Conservation (phyloP, 2,797 vertebrate genomes). For the Sebastes hubbsi region DNA sequence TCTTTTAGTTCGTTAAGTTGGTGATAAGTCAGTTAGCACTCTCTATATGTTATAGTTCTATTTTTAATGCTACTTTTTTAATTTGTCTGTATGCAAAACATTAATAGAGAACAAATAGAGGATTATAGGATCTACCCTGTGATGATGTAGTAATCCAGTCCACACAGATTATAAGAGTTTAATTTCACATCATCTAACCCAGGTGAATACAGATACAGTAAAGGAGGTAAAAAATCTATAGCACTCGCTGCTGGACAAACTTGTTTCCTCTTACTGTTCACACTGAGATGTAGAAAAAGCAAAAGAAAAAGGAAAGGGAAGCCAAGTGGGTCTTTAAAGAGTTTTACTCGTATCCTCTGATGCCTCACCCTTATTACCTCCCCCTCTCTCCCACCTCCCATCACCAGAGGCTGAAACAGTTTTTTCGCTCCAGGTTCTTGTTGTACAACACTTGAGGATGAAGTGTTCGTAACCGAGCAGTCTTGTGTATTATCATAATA, state of each 20-base stretch:
- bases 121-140: not conserved
- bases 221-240: not conserved
- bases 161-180: not conserved
- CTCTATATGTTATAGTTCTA: not conserved
- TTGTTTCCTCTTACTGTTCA: not conserved
- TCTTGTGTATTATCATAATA: conserved; percentile 41
- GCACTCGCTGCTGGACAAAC: not conserved
- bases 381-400: not conserved
- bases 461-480: conserved; percentile 31
- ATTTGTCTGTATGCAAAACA: not conserved
- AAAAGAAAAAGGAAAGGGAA: not conserved
- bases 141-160: not conserved
- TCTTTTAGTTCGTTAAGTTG: not conserved
- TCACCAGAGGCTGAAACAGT: conserved; percentile 18
- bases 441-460: conserved; percentile 38
- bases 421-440: conserved; percentile 32
- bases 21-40: not conserved
- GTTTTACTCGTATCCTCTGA: conserved; percentile 13
- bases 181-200: not conserved
- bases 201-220: not conserved
- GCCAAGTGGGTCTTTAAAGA: conserved; percentile 23
- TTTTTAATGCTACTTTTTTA: not conserved
- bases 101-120: not conserved
- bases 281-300: not conserved
- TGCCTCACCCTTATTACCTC: conserved; percentile 8